Evolutionary conservation across 2,888 invertebrate species (phyloP).

Genomic region (Oscheius onirici): DNA sequence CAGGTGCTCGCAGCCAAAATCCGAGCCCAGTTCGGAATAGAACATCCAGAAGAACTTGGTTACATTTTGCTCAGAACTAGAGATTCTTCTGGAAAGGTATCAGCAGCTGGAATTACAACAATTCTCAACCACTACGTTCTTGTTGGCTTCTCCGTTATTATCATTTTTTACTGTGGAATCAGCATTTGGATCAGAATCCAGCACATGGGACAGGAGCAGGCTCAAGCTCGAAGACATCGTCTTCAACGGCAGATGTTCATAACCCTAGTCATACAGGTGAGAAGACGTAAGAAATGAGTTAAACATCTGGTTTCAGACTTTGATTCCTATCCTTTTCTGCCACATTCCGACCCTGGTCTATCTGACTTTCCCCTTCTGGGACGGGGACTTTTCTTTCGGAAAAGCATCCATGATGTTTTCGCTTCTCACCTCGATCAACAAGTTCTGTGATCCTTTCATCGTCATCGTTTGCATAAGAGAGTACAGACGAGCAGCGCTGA

Average conservation of each 20-base stretch:
- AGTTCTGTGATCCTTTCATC: slow-evolving; percentile 18
- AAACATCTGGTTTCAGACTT: not conserved
- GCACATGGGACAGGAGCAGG: not conserved
- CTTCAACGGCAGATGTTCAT: slow-evolving; percentile 9
- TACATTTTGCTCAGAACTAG: slow-evolving; percentile 4
- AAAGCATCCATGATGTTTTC: slow-evolving; percentile 1
- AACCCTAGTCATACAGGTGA: slow-evolving; percentile 3
- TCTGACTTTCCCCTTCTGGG: slow-evolving; percentile 13
- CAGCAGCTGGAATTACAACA: slow-evolving; percentile 1
- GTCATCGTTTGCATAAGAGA: slow-evolving; percentile 20
- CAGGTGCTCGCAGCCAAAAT: not conserved
- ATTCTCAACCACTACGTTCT: slow-evolving; percentile 11
- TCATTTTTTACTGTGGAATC: slow-evolving; percentile 5
- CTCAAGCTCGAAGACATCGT: too few species aligned
- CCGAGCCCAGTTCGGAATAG: slow-evolving; percentile 3
- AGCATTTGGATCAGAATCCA: not conserved
- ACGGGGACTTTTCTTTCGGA: slow-evolving; percentile 1
- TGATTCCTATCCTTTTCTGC: slow-evolving; percentile 21
- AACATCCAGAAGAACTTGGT: not conserved
- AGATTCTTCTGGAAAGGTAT: not conserved
- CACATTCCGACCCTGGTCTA: slow-evolving; percentile 14
- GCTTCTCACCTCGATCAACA: slow-evolving; percentile 3
- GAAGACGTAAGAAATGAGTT: not conserved
- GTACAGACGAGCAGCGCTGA: slow-evolving; percentile 8
- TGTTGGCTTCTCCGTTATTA: slow-evolving; percentile 1